Evolutionary conservation across 2,113 vertebrate genomes (phyloP), one percentile per base, ranked within the genome.

Genomic region (Notechis scutatus): DNA sequence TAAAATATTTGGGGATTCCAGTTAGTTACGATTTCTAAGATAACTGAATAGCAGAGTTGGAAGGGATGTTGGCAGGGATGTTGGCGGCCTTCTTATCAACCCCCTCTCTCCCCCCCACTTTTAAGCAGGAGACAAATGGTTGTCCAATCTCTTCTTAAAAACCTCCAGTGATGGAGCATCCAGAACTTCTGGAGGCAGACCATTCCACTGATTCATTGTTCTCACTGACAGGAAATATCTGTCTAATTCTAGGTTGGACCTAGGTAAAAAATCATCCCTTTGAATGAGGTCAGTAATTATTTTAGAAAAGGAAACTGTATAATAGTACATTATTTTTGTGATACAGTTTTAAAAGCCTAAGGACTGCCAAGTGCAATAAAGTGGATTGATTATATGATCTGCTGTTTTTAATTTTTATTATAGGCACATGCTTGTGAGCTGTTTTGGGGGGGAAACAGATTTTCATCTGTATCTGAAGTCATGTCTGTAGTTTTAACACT

Each of bases 61-160:
- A 69, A 69, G 61, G 29, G 29, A n/a, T n/a, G 29, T 64, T 64
- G 61, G 26, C n/a, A 69, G 61, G 29, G 29, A n/a, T n/a, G 29
- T 64, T 64, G 61, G 26, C n/a, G 61, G 26, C n/a, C 61, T 64
- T 64, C 11, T 64, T 14, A 64, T 64, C 11, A 11, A 64, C 57
- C 1, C 23, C 21, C 10, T 2, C 61, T 0, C n/a, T 0, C 6
- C 7, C 47, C 47, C 47, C 8, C 8, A 0, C 9, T 9, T 26
- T 64, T 64, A n/a, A 64, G 26, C 29, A n/a, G 61, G 29, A 64
- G 61, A n/a, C 29, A 64, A n/a, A 5, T 29, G 10, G 26, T 29
- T 64, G 61, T 4, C 61, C 61, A 64, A 12, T 29, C 61, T 64
- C 61, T 26, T 61, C 59, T 64, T 64, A 64, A 64, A 64, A 64